A percentile compares a stretch with the other conserved stretches of the same genome.
Conservation (phyloP, 2,113 vertebrate genomes). For the Diphyllodes magnificus region DNA sequence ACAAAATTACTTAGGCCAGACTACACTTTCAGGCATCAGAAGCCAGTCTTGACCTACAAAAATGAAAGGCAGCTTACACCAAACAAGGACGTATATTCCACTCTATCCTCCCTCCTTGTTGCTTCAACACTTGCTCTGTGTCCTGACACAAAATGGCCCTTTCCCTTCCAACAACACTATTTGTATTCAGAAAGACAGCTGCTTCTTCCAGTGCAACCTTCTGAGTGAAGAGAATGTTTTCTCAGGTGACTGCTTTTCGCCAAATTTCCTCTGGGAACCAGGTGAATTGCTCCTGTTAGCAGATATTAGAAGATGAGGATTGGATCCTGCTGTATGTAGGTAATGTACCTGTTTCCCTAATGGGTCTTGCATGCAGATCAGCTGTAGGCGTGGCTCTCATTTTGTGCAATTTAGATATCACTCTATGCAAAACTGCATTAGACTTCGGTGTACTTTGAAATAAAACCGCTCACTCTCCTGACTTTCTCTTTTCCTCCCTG, state of each 20-base stretch:
- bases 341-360: background rate
- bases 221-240: background rate
- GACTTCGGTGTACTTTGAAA: conserved; percentile 33
- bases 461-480: conserved; percentile 11
- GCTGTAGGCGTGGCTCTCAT: background rate
- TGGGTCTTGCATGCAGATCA: background rate
- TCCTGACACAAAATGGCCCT: background rate
- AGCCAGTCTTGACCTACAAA: background rate
- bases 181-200: background rate
- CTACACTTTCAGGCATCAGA: background rate
- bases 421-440: background rate
- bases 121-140: background rate
- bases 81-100: background rate
- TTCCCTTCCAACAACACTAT: background rate
- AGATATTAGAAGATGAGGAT: background rate
- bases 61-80: background rate
- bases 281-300: background rate
- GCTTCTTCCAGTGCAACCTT: background rate
- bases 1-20: background rate
- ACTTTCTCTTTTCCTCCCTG: conserved; percentile 4
- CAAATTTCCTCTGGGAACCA: background rate
- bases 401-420: background rate
- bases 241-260: background rate
- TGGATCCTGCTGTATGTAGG: background rate
- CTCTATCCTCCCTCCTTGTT: background rate